Percentiles rank a stretch among this genome's conserved stretches.
These are phyloP conservation scores for Oreochromis niloticus DNA, from an alignment of 2,113 vertebrate genomes.

Conservation along the genomic window DNA sequence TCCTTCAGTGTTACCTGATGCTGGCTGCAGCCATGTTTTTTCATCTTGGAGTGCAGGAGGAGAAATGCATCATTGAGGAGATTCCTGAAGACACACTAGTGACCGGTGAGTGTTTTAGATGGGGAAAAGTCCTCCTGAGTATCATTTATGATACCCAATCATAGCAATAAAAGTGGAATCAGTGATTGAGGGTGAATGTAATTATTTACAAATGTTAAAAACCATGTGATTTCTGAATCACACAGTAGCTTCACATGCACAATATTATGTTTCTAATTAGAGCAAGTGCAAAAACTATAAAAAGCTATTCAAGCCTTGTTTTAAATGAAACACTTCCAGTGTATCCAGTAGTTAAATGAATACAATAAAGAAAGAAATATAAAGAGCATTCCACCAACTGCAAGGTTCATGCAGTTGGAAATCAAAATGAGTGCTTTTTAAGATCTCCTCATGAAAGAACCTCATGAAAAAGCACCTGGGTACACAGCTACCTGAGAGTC, in stretches of 20 bases:
- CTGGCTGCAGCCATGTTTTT: constrained; percentile 80
- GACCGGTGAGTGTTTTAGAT: constrained; percentile 76
- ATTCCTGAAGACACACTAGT: constrained; percentile 80
- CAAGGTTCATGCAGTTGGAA: background rate
- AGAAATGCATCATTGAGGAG: constrained; percentile 90
- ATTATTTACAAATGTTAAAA: background rate
- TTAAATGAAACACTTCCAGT: background rate
- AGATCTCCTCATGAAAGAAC: background rate
- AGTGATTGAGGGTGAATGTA: background rate
- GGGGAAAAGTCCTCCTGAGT: background rate
- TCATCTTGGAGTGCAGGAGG: constrained; percentile 81
- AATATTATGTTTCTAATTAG: background rate
- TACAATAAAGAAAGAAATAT: background rate
- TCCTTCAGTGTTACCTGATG: constrained; percentile 61
- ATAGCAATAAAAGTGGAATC: background rate
- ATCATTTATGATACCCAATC: background rate
- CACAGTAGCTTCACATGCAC: background rate
- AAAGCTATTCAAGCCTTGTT: background rate
- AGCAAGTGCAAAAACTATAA: background rate
- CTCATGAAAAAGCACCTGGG: background rate
- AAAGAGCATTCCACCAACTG: background rate
- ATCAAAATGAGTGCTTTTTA: background rate
- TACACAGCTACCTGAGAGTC: background rate
- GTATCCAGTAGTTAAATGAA: background rate
- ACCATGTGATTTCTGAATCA: background rate